Evolutionary conservation across 1,140 invertebrate genomes (phyloP).

Genomic region (Hirudo medicinalis): DNA sequence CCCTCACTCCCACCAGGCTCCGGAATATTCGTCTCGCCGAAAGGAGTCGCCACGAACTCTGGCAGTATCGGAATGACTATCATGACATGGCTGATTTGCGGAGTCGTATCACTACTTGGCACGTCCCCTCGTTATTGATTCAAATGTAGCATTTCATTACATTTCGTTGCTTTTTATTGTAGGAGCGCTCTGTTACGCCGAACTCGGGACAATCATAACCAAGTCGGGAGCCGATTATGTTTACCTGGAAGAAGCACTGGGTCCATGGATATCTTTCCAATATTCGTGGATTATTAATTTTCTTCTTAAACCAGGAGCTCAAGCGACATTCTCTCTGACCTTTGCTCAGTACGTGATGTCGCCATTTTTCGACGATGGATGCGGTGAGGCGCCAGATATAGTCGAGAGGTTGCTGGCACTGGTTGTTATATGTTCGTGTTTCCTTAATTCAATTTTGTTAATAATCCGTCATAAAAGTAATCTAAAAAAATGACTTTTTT

Average conservation of each 20-base stretch:
- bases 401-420: constrained; percentile 6
- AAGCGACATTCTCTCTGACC: constrained; percentile 13
- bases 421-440: not conserved
- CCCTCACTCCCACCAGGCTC: constrained; percentile 48
- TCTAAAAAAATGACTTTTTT: not conserved
- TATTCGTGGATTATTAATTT: constrained; percentile 65
- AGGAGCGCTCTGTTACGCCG: constrained; percentile 69
- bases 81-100: constrained; percentile 64
- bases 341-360: constrained; percentile 16
- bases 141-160: not conserved
- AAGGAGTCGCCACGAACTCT: constrained; percentile 64
- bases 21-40: constrained; percentile 90
- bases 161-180: constrained; percentile 17
- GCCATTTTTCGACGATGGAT: constrained; percentile 16
- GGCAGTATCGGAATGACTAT: constrained; percentile 60
- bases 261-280: constrained; percentile 58
- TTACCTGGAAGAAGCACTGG: constrained; percentile 35
- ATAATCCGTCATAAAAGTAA: not conserved
- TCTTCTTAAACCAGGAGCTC: constrained; percentile 26
- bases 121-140: constrained; percentile 30
- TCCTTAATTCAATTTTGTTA: not conserved
- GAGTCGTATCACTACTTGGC: constrained; percentile 47
- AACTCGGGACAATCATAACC: constrained; percentile 60
- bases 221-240: constrained; percentile 36
- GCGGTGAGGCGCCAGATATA: constrained; percentile 10